phyloP scores from a whole-genome alignment of 2,113 vertebrate species.

The Cyanoliseus patagonus region DNA sequence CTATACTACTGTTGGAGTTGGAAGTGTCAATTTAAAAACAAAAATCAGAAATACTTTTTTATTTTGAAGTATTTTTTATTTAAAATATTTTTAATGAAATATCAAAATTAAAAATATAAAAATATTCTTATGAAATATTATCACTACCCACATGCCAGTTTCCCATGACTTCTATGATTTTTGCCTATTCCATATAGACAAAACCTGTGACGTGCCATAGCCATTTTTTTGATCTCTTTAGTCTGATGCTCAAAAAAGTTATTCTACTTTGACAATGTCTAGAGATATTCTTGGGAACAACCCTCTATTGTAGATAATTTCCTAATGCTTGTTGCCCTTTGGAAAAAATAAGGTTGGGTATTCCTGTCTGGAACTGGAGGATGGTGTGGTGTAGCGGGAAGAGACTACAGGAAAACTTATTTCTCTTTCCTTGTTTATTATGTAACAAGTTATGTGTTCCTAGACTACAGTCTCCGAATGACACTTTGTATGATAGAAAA shows the following conservation, averaged over 20 bases:
- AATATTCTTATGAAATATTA: not conserved
- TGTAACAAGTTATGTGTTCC: not conserved
- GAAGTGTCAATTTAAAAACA: not conserved
- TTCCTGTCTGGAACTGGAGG: not conserved
- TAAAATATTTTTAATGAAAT: fast-evolving
- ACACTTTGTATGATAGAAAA: not conserved
- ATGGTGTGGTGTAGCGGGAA: not conserved
- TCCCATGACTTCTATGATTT: not conserved
- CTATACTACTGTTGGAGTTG: not conserved
- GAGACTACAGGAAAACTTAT: not conserved
- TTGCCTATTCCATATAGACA: not conserved
- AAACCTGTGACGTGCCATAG: not conserved
- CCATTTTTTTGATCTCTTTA: not conserved
- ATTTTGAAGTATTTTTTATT: not conserved
- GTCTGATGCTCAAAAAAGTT: not conserved
- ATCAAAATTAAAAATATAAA: not conserved
- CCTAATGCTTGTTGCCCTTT: not conserved
- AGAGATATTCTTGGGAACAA: not conserved
- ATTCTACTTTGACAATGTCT: not conserved
- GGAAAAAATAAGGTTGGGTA: not conserved
- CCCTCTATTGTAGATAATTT: not conserved
- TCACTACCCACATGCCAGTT: not conserved
- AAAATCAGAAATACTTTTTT: not conserved
- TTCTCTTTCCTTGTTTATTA: not conserved
- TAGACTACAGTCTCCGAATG: not conserved